phyloP scores from a whole-genome alignment of 2,797 vertebrate genomes.

The Coluber constrictor region DNA sequence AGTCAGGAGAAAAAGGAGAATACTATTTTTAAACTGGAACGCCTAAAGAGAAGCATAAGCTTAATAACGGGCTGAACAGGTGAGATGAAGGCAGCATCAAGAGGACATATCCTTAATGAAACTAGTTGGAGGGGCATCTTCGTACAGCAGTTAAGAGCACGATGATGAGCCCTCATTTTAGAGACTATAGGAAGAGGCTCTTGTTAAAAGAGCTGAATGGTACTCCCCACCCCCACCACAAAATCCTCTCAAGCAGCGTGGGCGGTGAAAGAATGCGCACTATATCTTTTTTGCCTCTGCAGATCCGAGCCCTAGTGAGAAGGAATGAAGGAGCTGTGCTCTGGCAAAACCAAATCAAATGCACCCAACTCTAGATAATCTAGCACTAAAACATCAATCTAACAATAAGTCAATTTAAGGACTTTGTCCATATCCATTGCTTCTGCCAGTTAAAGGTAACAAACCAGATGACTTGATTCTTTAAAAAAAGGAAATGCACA shows the following conservation, averaged over 20 bases:
- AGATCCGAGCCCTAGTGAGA: neutral
- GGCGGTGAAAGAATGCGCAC: neutral
- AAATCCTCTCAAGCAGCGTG: neutral
- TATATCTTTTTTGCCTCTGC: constrained; percentile 10
- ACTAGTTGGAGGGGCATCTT: neutral
- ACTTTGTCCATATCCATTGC: neutral
- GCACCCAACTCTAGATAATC: neutral
- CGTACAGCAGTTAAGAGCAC: neutral
- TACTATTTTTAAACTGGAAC: neutral
- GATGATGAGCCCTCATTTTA: neutral
- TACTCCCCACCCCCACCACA: neutral
- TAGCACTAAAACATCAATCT: neutral
- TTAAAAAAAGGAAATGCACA: neutral
- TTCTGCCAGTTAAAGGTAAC: neutral
- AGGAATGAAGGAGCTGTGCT: neutral
- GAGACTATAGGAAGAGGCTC: neutral
- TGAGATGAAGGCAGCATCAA: neutral
- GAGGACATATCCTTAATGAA: neutral
- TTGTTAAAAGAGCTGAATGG: neutral
- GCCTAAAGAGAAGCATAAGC: neutral
- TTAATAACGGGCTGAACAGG: neutral
- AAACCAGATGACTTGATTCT: neutral
- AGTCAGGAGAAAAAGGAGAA: neutral
- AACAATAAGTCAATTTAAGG: neutral
- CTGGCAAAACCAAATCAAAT: neutral